Evolutionary conservation across 2,888 invertebrate genomes (phyloP), one percentile per base, ranked within the genome.

Genomic region (Leptopterna dolabrata): DNA sequence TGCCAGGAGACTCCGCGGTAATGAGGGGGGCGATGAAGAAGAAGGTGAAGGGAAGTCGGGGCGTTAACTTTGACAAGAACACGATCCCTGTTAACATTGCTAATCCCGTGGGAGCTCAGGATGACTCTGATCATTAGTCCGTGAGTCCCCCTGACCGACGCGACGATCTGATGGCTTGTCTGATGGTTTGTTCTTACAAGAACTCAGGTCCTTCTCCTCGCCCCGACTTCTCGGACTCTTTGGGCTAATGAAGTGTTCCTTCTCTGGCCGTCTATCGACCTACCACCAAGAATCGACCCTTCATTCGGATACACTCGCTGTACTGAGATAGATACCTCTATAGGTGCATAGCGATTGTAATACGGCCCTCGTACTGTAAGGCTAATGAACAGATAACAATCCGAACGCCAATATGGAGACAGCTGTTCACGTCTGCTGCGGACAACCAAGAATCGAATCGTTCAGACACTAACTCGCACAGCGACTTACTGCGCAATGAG

Each of bases 41-140:
- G 63, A 24, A 63, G 24, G 63, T 63, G 73, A 73, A 41, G 73
- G 41, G 73, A 16, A 73, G 73, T 71, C 30, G 30, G 36, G 73
- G 73, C 73, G 73, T 73, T 73, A 73, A 73, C 73, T 4, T 73
- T n/a, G 51, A 81, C 78, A 81, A 29, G 81, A 81, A 81, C 81
- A 81, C 81, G 81, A 81, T 81, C 81, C 81, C 81, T 81, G 81
- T 81, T 81, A 81, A 81, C 81, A 51, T 81, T 51, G 81, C 81
- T 81, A 81, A 81, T 81, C 81, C 81, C 51, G 81, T 51, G 81
- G 45, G 81, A 51, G 81, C 45, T 27, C 76, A 4, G 27, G 55
- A 63, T 63, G 78, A 78, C 78, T 78, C 78, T 43, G 51, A 81
- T 81, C 81, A 81, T 81, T 81, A 81, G 81, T 81, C 81, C 51